Percentiles rank a stretch among this genome's conserved stretches.
phyloP scores from a whole-genome alignment of 2,888 invertebrate species.

The Phortica okadai region DNA sequence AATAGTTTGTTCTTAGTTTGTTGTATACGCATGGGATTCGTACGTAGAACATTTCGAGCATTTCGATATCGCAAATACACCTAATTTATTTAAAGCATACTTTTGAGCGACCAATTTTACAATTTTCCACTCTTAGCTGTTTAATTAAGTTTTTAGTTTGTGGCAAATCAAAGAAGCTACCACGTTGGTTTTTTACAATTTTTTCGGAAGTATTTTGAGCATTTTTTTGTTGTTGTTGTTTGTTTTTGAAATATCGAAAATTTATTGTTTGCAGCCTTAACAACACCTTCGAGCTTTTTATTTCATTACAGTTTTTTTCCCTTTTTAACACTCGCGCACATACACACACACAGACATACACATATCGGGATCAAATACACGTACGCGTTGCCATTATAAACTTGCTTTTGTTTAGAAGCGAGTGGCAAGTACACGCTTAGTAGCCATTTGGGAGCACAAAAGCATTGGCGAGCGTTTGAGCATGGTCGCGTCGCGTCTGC shows the following conservation, averaged over 20 bases:
- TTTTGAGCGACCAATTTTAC: not conserved
- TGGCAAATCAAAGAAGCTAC: not conserved
- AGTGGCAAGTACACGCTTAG: slow-evolving; percentile 67
- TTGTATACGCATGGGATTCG: not conserved
- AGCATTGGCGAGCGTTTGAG: slow-evolving; percentile 42
- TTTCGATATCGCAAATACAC: not conserved
- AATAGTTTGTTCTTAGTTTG: not conserved
- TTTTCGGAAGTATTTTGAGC: slow-evolving; percentile 30
- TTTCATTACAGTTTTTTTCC: slow-evolving; percentile 72
- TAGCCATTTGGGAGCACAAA: slow-evolving; percentile 73
- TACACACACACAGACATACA: slow-evolving; percentile 39
- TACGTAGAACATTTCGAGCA: not conserved
- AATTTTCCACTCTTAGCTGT: not conserved
- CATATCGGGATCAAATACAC: slow-evolving; percentile 22
- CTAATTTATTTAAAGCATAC: slow-evolving; percentile 8
- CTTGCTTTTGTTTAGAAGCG: slow-evolving; percentile 49
- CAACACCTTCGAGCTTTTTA: slow-evolving; percentile 73
- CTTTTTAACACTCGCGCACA: slow-evolving; percentile 50
- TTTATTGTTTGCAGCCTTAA: slow-evolving; percentile 73
- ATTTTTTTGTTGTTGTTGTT: slow-evolving; percentile 35
- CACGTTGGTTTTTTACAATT: not conserved
- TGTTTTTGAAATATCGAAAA: slow-evolving; percentile 66
- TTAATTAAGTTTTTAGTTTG: not conserved
- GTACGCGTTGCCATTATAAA: slow-evolving; percentile 67
- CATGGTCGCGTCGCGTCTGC: slow-evolving; percentile 18